These are phyloP conservation scores for Aurelia sp. DNA, from an alignment of 30 jellyfish, hydroid and myxozoan species.

Conservation along the genomic window DNA sequence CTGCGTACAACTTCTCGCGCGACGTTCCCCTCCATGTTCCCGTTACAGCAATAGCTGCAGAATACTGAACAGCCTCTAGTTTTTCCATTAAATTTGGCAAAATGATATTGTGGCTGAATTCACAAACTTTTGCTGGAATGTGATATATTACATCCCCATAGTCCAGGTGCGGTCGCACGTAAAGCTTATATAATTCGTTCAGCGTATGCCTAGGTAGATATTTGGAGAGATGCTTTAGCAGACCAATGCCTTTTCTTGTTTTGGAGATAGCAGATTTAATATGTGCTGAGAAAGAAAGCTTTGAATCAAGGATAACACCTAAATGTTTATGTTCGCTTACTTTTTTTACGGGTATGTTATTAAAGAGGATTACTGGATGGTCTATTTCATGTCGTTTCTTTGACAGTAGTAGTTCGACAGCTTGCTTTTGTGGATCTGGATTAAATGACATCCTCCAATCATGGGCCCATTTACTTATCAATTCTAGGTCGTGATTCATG, in stretches of 20 bases:
- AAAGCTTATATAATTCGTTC: constrained; percentile 19
- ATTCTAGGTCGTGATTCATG: constrained; percentile 34
- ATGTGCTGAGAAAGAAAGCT: neutral
- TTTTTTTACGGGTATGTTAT: constrained; percentile 47
- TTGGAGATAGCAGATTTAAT: no score
- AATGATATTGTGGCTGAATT: constrained; percentile 11
- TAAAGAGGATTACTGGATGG: constrained; percentile 60
- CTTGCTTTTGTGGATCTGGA: constrained; percentile 78
- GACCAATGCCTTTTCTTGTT: no score
- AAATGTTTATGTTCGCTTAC: constrained; percentile 62
- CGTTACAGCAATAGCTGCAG: no score
- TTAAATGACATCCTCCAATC: constrained; percentile 82
- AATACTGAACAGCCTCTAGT: no score
- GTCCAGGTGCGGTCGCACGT: constrained; percentile 38
- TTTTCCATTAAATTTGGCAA: neutral
- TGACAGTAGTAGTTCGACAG: constrained; percentile 64
- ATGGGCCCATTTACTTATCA: constrained; percentile 67
- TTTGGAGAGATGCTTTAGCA: no score
- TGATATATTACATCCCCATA: constrained; percentile 13
- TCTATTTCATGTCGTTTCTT: constrained; percentile 42
- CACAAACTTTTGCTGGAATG: constrained; percentile 24
- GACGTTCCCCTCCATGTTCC: no score
- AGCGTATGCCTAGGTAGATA: neutral
- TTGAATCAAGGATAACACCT: constrained; percentile 64
- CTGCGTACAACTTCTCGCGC: no score